Evolutionary conservation across 2,888 invertebrate genomes (phyloP).

Genomic region (Dilophus febrilis): DNA sequence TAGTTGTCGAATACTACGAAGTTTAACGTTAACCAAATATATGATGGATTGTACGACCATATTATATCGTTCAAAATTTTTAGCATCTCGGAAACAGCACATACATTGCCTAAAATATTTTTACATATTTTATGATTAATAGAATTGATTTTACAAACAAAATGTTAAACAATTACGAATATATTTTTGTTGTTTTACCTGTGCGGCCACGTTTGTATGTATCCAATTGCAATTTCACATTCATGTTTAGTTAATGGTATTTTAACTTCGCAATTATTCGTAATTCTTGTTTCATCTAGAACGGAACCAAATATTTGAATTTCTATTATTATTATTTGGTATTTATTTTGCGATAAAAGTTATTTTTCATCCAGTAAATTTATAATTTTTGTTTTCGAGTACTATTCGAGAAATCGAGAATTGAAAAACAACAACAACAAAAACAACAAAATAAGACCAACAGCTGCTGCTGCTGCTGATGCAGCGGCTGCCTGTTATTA

Average conservation of each 20-base stretch:
- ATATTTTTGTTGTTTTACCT: conserved; percentile 38
- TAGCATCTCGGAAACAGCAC: conserved; percentile 84
- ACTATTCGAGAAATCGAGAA: no score
- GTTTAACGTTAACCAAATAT: conserved; percentile 63
- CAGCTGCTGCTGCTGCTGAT: no score
- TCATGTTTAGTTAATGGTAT: conserved; percentile 66
- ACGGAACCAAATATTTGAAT: no score
- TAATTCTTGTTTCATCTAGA: conserved; percentile 64
- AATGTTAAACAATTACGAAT: no score
- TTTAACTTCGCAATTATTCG: conserved; percentile 58
- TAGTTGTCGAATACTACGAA: conserved; percentile 41
- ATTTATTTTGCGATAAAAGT: no score
- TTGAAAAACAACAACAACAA: no score
- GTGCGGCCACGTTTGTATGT: conserved; percentile 79
- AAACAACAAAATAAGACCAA: no score
- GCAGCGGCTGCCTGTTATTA: no score
- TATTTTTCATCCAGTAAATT: no score
- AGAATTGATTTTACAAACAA: conserved; percentile 2
- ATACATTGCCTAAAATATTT: conserved; percentile 78
- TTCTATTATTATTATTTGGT: no score
- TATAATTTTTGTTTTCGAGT: no score
- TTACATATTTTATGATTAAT: no score
- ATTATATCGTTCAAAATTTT: conserved; percentile 84
- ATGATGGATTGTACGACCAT: conserved; percentile 75
- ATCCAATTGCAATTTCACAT: conserved; percentile 65